Conservation (phyloP, 2,113 vertebrate genomes). For the Scortum barcoo region DNA sequence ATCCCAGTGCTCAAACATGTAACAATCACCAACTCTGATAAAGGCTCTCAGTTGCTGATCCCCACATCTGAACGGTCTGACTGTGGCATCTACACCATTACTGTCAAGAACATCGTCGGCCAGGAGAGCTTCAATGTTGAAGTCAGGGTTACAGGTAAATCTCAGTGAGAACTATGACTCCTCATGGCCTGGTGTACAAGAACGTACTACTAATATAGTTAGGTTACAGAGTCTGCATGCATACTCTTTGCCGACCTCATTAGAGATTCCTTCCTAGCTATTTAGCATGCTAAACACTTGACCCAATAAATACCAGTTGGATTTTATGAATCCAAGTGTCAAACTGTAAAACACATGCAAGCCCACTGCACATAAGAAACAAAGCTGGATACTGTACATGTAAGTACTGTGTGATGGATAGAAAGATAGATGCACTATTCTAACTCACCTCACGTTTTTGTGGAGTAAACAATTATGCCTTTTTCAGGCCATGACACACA, state of each 20-base stretch:
- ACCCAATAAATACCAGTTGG: background rate
- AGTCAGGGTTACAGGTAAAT: slow-evolving; percentile 89
- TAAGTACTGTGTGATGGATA: background rate
- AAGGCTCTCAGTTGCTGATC: slow-evolving; percentile 88
- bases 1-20: slow-evolving; percentile 81
- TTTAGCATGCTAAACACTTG: background rate
- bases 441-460: background rate
- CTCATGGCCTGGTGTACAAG: background rate
- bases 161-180: background rate
- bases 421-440: background rate
- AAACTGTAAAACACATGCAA: background rate
- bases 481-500: too few relatives aligned
- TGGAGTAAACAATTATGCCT: too few relatives aligned
- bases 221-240: background rate
- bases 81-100: slow-evolving; percentile 86
- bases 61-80: slow-evolving; percentile 84
- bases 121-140: slow-evolving; percentile 85
- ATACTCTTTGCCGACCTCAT: background rate
- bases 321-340: background rate
- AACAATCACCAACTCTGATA: slow-evolving; percentile 81
- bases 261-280: background rate
- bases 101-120: slow-evolving; percentile 83
- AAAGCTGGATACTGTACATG: background rate
- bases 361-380: background rate
- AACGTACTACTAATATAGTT: background rate